These are phyloP conservation scores for Simalia tracyae DNA, from an alignment of 2,797 vertebrate species.

Conservation along the genomic window DNA sequence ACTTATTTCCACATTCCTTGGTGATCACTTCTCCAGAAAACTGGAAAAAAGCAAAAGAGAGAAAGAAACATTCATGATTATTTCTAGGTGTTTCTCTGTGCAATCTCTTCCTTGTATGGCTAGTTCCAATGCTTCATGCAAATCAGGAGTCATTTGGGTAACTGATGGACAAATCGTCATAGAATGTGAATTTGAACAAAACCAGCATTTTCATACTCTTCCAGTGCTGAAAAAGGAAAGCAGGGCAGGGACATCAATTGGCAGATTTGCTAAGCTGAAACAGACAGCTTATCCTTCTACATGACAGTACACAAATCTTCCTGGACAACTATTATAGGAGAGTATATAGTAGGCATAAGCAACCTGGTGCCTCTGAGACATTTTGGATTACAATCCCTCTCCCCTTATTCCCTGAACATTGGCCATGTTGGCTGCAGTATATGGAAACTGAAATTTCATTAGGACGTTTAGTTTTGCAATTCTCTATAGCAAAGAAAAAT, in stretches of 20 bases:
- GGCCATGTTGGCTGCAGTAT: not conserved
- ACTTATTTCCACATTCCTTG: constrained; percentile 22
- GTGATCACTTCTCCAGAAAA: not conserved
- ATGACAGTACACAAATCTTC: not conserved
- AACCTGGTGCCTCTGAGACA: not conserved
- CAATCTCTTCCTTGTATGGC: not conserved
- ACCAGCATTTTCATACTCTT: constrained; percentile 60
- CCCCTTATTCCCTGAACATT: not conserved
- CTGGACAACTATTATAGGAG: not conserved
- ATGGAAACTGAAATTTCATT: not conserved
- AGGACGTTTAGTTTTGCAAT: not conserved
- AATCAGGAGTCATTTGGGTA: constrained; percentile 35
- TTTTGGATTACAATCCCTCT: not conserved
- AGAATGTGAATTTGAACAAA: constrained; percentile 44
- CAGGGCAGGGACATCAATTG: constrained; percentile 64
- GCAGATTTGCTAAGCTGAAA: constrained; percentile 66
- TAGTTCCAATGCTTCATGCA: constrained; percentile 1
- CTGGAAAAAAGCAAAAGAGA: not conserved
- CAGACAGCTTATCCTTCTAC: not conserved
- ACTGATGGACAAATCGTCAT: constrained; percentile 40
- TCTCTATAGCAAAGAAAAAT: not conserved
- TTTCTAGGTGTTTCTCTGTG: not conserved
- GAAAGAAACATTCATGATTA: not conserved
- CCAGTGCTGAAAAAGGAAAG: constrained; percentile 62
- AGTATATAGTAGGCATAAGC: not conserved